These are phyloP conservation scores for Phocoena phocoena DNA, from an alignment of 2,113 vertebrate species.

Conservation along the genomic window DNA sequence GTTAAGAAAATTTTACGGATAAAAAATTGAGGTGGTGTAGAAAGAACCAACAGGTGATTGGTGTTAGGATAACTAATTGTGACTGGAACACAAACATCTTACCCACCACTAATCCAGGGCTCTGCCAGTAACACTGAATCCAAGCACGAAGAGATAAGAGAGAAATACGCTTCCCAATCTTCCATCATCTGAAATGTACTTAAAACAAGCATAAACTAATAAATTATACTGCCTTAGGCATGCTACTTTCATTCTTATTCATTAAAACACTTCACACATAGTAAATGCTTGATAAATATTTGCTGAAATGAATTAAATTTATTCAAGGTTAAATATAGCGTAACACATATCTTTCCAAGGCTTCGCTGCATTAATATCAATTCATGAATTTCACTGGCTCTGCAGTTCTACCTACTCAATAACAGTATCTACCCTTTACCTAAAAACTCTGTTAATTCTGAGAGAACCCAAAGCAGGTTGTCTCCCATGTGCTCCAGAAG, in stretches of 20 bases:
- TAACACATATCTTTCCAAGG: neutral
- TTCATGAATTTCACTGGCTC: constrained; percentile 8
- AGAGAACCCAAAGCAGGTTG: neutral
- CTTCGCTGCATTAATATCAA: constrained; percentile 5
- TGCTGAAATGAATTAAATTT: constrained; percentile 61
- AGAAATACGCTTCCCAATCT: neutral
- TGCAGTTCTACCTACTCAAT: neutral
- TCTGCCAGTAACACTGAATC: neutral
- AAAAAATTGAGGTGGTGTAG: neutral
- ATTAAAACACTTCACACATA: constrained; percentile 55
- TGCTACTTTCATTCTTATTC: constrained; percentile 23
- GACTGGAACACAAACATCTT: neutral
- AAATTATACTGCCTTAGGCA: neutral
- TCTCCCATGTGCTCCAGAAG: neutral
- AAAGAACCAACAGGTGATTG: neutral
- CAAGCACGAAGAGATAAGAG: neutral
- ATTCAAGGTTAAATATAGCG: constrained; percentile 58
- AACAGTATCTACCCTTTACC: neutral
- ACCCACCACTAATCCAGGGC: no score
- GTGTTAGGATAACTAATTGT: no score
- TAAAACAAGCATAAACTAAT: neutral
- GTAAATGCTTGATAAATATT: constrained; percentile 73
- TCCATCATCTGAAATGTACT: neutral
- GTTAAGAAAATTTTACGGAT: neutral
- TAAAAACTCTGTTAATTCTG: neutral